Evolutionary conservation across 2,888 invertebrate species (phyloP).

Genomic region (Polietes domitor): DNA sequence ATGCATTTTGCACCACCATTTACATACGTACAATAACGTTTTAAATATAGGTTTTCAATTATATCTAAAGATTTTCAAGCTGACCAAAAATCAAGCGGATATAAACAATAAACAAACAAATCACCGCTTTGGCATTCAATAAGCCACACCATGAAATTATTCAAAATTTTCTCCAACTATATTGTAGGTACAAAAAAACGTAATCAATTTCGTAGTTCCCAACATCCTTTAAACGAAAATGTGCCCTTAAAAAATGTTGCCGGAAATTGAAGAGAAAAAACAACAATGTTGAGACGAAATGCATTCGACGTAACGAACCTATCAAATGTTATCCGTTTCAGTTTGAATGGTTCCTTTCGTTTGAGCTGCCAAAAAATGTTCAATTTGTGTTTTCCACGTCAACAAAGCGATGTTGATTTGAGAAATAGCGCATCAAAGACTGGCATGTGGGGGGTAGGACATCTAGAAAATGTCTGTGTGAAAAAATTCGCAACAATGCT

Average conservation of each 20-base stretch:
- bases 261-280: slow-evolving; percentile 56
- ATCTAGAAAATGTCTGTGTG: no score
- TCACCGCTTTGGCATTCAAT: not conserved
- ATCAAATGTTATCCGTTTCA: slow-evolving; percentile 48
- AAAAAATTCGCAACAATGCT: no score
- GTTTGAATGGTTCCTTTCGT: slow-evolving; percentile 24
- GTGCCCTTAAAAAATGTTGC: slow-evolving; percentile 10
- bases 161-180: not conserved
- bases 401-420: not conserved
- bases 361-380: slow-evolving; percentile 35
- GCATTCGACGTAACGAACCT: not conserved
- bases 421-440: not conserved
- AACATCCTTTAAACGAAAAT: not conserved
- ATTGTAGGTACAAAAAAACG: not conserved
- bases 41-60: no score
- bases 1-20: no score
- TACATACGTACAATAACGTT: no score
- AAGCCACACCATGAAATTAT: not conserved
- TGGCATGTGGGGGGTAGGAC: no score
- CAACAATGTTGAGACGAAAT: not conserved
- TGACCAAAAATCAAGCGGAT: not conserved
- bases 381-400: slow-evolving; percentile 16
- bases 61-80: not conserved
- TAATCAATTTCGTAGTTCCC: slow-evolving; percentile 17
- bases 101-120: not conserved